A percentile compares a stretch with the other conserved stretches of the same genome.
Conservation (phyloP, 2,113 vertebrate genomes). For the Ceyx margarethae region DNA sequence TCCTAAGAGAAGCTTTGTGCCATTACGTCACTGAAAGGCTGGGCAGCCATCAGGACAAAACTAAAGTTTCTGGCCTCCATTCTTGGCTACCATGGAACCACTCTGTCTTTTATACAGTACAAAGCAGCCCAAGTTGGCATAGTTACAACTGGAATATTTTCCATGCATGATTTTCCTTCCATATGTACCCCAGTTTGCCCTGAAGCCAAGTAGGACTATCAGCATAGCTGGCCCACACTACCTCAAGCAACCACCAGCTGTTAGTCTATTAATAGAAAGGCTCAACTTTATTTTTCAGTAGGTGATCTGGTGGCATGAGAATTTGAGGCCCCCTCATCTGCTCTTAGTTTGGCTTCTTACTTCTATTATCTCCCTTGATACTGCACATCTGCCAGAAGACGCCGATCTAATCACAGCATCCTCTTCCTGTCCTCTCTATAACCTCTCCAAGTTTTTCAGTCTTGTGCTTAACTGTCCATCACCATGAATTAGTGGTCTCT, state of each 20-base stretch:
- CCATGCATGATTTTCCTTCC: background rate
- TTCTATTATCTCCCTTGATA: background rate
- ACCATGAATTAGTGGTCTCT: background rate
- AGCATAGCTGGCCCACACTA: background rate
- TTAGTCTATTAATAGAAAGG: background rate
- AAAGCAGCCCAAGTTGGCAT: background rate
- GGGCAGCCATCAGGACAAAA: too few relatives aligned
- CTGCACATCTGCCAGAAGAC: background rate
- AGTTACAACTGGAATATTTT: background rate
- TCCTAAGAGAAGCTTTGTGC: too few relatives aligned
- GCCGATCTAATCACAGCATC: background rate
- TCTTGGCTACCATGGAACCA: background rate
- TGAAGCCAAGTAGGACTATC: background rate
- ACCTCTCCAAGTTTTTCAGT: background rate
- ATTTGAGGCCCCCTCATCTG: background rate
- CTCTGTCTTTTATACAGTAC: background rate
- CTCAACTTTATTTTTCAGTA: background rate
- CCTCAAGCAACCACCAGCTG: background rate
- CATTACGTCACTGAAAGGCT: too few relatives aligned
- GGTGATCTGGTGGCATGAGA: background rate
- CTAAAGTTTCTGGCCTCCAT: background rate
- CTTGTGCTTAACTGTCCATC: background rate
- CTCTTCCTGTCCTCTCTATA: background rate
- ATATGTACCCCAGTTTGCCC: background rate
- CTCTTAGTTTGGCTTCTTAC: background rate